Evolutionary conservation across 2,888 invertebrate species (phyloP).

Genomic region (Cylindroiulus punctatus): DNA sequence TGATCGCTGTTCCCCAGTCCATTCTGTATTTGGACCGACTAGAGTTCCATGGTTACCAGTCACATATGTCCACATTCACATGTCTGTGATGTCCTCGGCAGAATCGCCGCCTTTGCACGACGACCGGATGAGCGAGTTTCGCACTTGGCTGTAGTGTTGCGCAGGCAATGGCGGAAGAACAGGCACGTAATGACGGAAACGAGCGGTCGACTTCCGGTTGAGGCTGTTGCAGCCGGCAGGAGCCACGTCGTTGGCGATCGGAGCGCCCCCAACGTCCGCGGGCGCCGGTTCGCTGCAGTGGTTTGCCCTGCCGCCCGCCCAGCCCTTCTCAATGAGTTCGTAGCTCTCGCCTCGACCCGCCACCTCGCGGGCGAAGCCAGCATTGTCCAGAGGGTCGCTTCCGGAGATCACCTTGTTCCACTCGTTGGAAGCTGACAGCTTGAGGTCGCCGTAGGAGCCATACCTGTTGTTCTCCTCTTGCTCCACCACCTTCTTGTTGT

Average conservation of each 20-base stretch:
- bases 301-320: neutral
- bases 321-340: constrained; percentile 42
- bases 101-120: constrained; percentile 21
- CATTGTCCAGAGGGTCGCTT: constrained; percentile 18
- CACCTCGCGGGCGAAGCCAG: constrained; percentile 45
- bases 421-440: constrained; percentile 52
- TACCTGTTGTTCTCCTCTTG: constrained; percentile 42
- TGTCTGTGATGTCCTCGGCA: constrained; percentile 50
- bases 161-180: constrained; percentile 59
- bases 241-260: neutral
- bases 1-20: no score
- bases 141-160: constrained; percentile 56
- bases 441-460: constrained; percentile 54
- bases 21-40: no score
- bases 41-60: no score
- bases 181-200: constrained; percentile 59
- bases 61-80: no score
- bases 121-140: constrained; percentile 66
- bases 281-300: neutral
- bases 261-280: neutral
- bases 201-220: constrained; percentile 48
- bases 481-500: neutral
- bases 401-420: constrained; percentile 48
- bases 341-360: constrained; percentile 22
- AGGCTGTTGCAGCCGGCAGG: constrained; percentile 11